Base-by-base conservation (phyloP, 2,113 vertebrate genomes). In the Embiotoca jacksoni region DNA sequence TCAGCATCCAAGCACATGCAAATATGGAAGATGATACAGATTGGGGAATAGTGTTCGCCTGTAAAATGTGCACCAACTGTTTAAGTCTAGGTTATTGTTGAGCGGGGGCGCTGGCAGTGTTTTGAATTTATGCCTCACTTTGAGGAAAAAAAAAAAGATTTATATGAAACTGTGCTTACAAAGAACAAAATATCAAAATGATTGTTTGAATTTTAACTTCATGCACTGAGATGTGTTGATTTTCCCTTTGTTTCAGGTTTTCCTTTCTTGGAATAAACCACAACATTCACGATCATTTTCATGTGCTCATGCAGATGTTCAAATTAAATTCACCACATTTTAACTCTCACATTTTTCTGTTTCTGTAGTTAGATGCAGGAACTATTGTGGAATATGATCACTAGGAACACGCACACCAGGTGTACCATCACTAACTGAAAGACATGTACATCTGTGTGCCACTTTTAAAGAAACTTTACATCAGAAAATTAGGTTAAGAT, bases 1-100 rank as follows among this genome's bases (percentile, higher is more conserved):
- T 87, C 93, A 92, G 94, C 92, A 93, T 94, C 92, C 86, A 46
- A 88, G 87, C 90, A 89, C 90, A 93, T 93, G 92, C 91, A 93
- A 89, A 95, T 93, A 92, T 92, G 84, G 84, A 67, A 88, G 83
- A 89, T 87, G 88, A 90, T 88, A 78, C 78, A 70, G 75, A 90
- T 84, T 83, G 89, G 88, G 82, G 85, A 84, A 80, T 65, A 74
- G 79, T 44, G 73, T 68, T 69, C 15, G 55, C 81, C 72, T 78
- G 77, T 87, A 78, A 83, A 88, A 88, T 82, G 67, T 89, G 86
- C 56, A 61, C 89, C 86, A 76, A 91, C 89, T 90, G 82, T 89
- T 90, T 81, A 85, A 79, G 78, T 78, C 63, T 30, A 14, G 85
- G 85, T 85, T 88, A 84, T 83, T 86, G 76, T 91, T 84, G 78